Percentiles rank a stretch among this genome's conserved stretches.
Evolutionary conservation across 2,113 vertebrate genomes (phyloP).

Genomic region (Lophotis ruficrista): DNA sequence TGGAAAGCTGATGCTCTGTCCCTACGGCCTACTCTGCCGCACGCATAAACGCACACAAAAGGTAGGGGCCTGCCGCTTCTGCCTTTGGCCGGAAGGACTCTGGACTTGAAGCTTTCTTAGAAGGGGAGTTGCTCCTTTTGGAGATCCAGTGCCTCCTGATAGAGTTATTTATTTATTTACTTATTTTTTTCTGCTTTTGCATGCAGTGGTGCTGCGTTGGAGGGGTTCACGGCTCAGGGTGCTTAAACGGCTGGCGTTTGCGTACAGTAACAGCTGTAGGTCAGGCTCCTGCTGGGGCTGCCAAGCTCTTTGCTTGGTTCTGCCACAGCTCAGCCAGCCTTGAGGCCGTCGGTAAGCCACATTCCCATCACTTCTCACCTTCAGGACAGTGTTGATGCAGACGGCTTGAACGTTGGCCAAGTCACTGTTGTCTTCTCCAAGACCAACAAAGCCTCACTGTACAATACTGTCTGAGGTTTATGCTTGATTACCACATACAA

Average conservation of each 20-base stretch:
- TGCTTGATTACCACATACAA: background rate
- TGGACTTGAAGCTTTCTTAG: background rate
- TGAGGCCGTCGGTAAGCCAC: rapidly evolving
- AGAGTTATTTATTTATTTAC: background rate
- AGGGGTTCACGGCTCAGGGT: background rate
- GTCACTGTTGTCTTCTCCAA: background rate
- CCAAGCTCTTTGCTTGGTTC: background rate
- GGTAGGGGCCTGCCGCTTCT: background rate
- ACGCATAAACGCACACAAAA: rapidly evolving
- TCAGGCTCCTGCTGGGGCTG: background rate
- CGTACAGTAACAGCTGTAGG: background rate
- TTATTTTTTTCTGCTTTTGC: background rate
- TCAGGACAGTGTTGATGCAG: background rate
- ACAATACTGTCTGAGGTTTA: background rate
- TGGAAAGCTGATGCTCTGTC: background rate
- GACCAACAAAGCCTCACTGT: background rate
- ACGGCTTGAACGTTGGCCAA: background rate
- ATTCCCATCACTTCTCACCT: background rate
- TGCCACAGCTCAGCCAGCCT: background rate
- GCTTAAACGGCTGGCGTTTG: background rate
- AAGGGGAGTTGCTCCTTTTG: background rate
- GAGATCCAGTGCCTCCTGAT: background rate
- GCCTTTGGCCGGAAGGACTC: background rate
- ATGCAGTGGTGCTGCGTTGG: rapidly evolving
- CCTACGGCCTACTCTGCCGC: background rate